A percentile compares a stretch with the other conserved stretches of the same genome.
These are phyloP conservation scores for Magallana angulata DNA, from an alignment of 1,140 invertebrate species.

Conservation along the genomic window DNA sequence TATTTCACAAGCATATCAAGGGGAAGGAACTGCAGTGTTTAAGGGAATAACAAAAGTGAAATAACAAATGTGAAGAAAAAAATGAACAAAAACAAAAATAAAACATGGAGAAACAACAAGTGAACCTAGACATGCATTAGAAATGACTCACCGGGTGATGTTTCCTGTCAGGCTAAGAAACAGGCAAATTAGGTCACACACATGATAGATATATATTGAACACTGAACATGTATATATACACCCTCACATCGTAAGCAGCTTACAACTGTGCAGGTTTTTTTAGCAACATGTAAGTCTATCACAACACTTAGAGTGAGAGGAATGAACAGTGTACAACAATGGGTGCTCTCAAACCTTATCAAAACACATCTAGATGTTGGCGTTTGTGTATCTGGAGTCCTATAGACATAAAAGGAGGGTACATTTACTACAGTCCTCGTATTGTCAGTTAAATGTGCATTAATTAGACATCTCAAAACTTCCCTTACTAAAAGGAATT, in stretches of 20 bases:
- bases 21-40: not conserved
- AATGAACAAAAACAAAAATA: not conserved
- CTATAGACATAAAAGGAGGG: conserved; percentile 22
- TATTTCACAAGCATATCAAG: no score
- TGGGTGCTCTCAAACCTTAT: conserved; percentile 16
- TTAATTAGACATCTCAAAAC: no score
- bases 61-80: conserved; percentile 22
- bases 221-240: not conserved
- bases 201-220: not conserved
- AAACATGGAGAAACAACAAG: not conserved
- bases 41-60: not conserved
- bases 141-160: conserved; percentile 3
- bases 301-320: not conserved
- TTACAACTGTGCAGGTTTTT: conserved; percentile 1
- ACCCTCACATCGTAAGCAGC: not conserved
- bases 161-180: conserved; percentile 32
- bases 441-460: no score
- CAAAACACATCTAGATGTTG: conserved; percentile 13
- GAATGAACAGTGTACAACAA: not conserved
- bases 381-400: conserved; percentile 30
- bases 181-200: conserved; percentile 6
- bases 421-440: not conserved
- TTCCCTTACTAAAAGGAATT: no score
- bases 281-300: not conserved
- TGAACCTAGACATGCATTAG: conserved; percentile 21